These are phyloP conservation scores for Adelges cooleyi DNA, from an alignment of 1,140 invertebrate species.

Conservation along the genomic window DNA sequence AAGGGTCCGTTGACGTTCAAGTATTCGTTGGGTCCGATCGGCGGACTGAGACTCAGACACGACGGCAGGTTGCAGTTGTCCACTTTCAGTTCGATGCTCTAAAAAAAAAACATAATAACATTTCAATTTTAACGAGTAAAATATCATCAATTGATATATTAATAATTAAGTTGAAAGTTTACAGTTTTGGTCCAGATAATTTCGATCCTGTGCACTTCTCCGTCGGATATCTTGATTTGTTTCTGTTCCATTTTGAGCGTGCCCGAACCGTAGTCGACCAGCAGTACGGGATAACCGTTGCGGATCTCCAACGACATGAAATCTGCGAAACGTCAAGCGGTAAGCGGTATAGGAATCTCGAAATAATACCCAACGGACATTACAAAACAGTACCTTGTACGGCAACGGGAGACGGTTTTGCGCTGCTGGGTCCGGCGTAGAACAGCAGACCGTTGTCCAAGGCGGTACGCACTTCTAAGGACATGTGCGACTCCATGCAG, in stretches of 20 bases:
- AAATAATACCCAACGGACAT: too few relatives aligned
- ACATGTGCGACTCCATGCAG: conserved; percentile 63
- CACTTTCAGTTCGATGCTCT: conserved; percentile 60
- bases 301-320: conserved; percentile 82
- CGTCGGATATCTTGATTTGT: conserved; percentile 61
- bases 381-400: conserved; percentile 45
- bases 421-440: conserved; percentile 66
- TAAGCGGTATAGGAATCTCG: neutral
- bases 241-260: conserved; percentile 57
- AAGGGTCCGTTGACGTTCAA: conserved; percentile 80
- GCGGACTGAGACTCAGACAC: conserved; percentile 56
- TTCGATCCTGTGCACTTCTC: conserved; percentile 67
- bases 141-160: neutral
- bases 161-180: conserved; percentile 13
- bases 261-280: conserved; percentile 83
- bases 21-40: conserved; percentile 57
- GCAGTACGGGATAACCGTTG: conserved; percentile 70
- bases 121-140: neutral
- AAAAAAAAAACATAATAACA: conserved; percentile 31
- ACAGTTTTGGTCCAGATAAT: conserved; percentile 58
- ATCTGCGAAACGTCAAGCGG: conserved; percentile 45
- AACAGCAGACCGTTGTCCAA: conserved; percentile 69
- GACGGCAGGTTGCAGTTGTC: conserved; percentile 59
- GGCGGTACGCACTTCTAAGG: conserved; percentile 63
- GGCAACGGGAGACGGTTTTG: conserved; percentile 30